Conservation (phyloP, 2,113 vertebrate genomes). For the Leucoraja erinaceus region DNA sequence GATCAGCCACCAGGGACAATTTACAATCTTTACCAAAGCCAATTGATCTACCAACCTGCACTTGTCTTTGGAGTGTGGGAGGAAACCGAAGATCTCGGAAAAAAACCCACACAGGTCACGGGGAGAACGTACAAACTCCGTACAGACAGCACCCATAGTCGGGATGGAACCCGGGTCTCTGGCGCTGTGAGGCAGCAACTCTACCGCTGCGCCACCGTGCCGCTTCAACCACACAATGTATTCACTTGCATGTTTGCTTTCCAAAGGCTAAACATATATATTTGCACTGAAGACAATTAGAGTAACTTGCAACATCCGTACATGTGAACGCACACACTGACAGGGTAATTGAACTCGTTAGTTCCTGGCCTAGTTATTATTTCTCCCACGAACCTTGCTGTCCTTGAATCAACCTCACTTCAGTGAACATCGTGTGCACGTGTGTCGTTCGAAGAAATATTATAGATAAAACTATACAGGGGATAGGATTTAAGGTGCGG, state of each 20-base stretch:
- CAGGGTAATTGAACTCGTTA: not conserved
- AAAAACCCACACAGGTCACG: too few relatives aligned
- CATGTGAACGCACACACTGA: not conserved
- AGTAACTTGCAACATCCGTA: not conserved
- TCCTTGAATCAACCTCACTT: not conserved
- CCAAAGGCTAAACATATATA: not conserved
- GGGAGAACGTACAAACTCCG: too few relatives aligned
- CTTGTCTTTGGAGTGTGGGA: too few relatives aligned
- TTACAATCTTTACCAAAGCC: too few relatives aligned
- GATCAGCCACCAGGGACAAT: too few relatives aligned
- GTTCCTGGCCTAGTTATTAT: not conserved
- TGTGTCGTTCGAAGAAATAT: not conserved
- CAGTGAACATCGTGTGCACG: not conserved
- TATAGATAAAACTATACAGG: not conserved
- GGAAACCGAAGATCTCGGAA: too few relatives aligned
- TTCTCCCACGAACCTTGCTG: not conserved
- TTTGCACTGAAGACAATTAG: not conserved
- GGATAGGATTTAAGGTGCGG: not conserved
- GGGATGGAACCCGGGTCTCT: too few relatives aligned
- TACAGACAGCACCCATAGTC: too few relatives aligned
- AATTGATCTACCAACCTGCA: too few relatives aligned
- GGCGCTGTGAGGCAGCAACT: too few relatives aligned
- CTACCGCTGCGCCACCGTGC: too few relatives aligned
- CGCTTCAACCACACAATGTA: not conserved
- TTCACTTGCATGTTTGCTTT: not conserved